These are phyloP conservation scores for Ranitomeya imitator DNA, from an alignment of 2,113 vertebrate species.

Conservation along the genomic window DNA sequence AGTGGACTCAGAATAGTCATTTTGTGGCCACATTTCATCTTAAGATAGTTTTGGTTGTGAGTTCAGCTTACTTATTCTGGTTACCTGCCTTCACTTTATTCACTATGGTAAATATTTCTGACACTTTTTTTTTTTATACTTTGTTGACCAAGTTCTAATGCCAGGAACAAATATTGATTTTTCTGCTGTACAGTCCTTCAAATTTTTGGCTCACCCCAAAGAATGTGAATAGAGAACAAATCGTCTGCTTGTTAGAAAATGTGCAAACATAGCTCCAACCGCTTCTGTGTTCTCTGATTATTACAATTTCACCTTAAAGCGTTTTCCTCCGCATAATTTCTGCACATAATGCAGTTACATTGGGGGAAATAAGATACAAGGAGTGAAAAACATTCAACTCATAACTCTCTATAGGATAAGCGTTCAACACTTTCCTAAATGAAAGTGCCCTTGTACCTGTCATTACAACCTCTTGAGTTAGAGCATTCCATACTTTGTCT, in stretches of 20 bases:
- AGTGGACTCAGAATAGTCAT: not conserved
- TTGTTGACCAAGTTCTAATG: not conserved
- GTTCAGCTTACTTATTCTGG: not conserved
- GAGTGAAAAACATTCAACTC: too few relatives aligned
- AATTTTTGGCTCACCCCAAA: constrained; percentile 21
- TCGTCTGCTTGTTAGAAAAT: not conserved
- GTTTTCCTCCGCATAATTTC: not conserved
- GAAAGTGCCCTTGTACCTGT: too few relatives aligned
- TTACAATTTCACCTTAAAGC: not conserved
- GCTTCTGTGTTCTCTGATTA: not conserved
- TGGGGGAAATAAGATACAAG: too few relatives aligned
- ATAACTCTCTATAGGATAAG: too few relatives aligned
- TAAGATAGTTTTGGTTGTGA: not conserved
- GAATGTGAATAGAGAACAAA: constrained; percentile 23
- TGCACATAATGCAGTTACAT: too few relatives aligned
- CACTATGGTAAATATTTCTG: not conserved
- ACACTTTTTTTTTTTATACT: not conserved
- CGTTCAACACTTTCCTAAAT: too few relatives aligned
- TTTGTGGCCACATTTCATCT: not conserved
- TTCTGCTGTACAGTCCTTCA: constrained; percentile 26
- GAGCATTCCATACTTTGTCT: too few relatives aligned
- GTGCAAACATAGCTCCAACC: not conserved
- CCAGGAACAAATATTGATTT: constrained; percentile 34
- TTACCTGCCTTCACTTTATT: not conserved
- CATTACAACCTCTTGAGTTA: too few relatives aligned